Evolutionary conservation across 2,888 invertebrate species (phyloP), one percentile per base, ranked within the genome.

Genomic region (Protodeltote pygarga): DNA sequence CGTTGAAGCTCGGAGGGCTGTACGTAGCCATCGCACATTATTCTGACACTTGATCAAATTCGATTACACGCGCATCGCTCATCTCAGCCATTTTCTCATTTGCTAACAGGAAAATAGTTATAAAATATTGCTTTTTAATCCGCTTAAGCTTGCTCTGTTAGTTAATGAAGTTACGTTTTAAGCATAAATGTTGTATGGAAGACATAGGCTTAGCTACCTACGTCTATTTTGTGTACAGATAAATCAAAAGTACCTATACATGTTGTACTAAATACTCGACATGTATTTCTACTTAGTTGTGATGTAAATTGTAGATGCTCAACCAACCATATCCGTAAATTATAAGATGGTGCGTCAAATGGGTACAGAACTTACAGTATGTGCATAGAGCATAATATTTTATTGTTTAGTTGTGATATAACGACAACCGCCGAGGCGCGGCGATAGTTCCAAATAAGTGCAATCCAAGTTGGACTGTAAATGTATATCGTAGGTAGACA

Each of bases 401-500:
- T 75, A 76, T 71, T 75, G 77, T 86, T 87, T 89, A 89, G 88
- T 90, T 88, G 89, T 90, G 89, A 88, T 89, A 89, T 75, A 73
- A 78, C 61, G 65, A 76, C 71, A 74, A 57, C 71, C 75, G 80
- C 73, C 70, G 71, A 57, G 75, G 68, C 59, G 65, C 69, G 73
- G 81, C 81, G 75, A 35, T 65, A 81, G 83, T 84, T 85, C 81
- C 83, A 79, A 85, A 80, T 77, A 76, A 77, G 85, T 85, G 87
- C 87, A 87, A 87, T 88, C 83, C 75, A 65, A 62, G 69, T 77
- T 68, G 86, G 83, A 87, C 80, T 87, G 83, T 82, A 75, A 67
- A 73, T 87, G 81, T 89, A 86, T 85, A 85, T 81, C 75, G 87
- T 90, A 91, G 90, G 83, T 91, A 91, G 90, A 83, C 67, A 89